phyloP scores from a whole-genome alignment of 2,797 vertebrate species.

The Holocentrus rufus region DNA sequence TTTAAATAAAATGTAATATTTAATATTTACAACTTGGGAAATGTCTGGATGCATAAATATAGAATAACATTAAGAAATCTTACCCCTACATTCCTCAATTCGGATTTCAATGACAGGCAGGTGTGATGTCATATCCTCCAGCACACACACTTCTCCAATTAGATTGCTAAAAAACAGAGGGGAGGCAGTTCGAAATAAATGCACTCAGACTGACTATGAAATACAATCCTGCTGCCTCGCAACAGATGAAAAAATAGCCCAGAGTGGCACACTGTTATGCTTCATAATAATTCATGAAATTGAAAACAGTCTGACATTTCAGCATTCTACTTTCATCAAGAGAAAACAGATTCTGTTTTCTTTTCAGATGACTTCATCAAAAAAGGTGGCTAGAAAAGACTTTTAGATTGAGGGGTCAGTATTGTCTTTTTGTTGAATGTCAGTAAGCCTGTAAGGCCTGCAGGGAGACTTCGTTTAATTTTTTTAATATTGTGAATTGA shows the following conservation, averaged over 20 bases:
- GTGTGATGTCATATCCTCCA: slow-evolving; percentile 95
- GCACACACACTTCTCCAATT: slow-evolving; percentile 94
- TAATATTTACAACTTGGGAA: not conserved
- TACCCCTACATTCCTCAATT: slow-evolving; percentile 96
- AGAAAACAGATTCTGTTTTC: too few relatives aligned
- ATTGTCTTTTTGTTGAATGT: too few relatives aligned
- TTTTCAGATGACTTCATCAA: too few relatives aligned
- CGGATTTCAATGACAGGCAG: slow-evolving; percentile 93
- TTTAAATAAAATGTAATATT: too few relatives aligned
- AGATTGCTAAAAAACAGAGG: slow-evolving; percentile 83
- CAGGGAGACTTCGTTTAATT: too few relatives aligned
- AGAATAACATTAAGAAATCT: slow-evolving; percentile 17
- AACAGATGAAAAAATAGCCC: not conserved
- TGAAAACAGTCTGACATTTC: too few relatives aligned
- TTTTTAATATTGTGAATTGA: too few relatives aligned
- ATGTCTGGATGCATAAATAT: not conserved
- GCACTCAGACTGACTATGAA: not conserved
- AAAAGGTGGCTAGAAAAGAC: too few relatives aligned
- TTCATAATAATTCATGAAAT: not conserved
- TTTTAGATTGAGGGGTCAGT: too few relatives aligned
- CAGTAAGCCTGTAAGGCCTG: too few relatives aligned
- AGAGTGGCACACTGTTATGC: not conserved
- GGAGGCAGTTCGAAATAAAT: not conserved
- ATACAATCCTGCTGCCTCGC: not conserved
- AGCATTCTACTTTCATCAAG: too few relatives aligned